Evolutionary conservation across 1,140 invertebrate genomes (phyloP), one percentile per base, ranked within the genome.

Genomic region (Notospermus geniculatus): DNA sequence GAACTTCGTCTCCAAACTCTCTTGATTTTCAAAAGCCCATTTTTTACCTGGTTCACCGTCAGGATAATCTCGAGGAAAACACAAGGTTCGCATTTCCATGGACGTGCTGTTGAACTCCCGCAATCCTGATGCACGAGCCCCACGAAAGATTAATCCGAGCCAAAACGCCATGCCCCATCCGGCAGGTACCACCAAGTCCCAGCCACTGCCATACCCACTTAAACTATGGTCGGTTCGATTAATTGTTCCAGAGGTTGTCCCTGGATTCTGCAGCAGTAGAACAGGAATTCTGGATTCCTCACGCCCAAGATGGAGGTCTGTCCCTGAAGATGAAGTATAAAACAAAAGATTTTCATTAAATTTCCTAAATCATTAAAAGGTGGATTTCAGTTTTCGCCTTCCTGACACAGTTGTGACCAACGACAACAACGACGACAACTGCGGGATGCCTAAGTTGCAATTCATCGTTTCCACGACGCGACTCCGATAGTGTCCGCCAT

Each of bases 161-260:
- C 92, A 96, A 70, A 95, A 88, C 27, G 88, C 82, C 84, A 93
- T 88, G n/a, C 87, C 87, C 87, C 91, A 95, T 23, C 86, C 85
- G 25, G 86, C 77, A 7, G 94, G 93, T 15, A 91, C 65, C 64
- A 97, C 88, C 13, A 97, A 73, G 80, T 97, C 95, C 87, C 92
- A 92, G 36, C 92, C 91, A 80, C 85, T 84, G 4, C 86, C 85
- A 80, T 88, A 90, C 30, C 88, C 89, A 11, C 53, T 23, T 1
- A 41, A 22, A 22, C 22, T 25, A 32, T 46, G 23, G 25, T 22
- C 19, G 32, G 17, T n/a, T 28, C 4, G 19, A 17, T 17, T 29
- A 17, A 15, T 22, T 56, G 28, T 7, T 17, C 27, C 15, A 13
- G 52, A 32, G 22, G 19, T 25, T 28, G 43, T 43, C 13, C 27